These are phyloP conservation scores for Chiroxiphia lanceolata DNA, from an alignment of 2,797 vertebrate genomes.

Conservation along the genomic window DNA sequence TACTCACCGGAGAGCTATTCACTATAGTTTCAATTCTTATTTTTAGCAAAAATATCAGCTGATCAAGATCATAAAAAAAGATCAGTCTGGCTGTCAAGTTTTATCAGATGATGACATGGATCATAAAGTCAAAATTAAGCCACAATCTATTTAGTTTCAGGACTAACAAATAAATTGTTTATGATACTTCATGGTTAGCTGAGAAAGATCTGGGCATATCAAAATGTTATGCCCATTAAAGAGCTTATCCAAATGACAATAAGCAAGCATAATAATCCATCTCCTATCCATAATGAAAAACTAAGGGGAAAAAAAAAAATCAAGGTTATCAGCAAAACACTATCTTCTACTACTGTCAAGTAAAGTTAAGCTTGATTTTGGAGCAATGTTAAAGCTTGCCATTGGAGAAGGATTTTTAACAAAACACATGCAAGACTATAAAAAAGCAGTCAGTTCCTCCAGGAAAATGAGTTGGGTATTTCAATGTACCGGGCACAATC, in stretches of 20 bases:
- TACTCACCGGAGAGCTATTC: constrained; percentile 8
- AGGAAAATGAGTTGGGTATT: constrained; percentile 13
- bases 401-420: background rate
- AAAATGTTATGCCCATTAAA: constrained; percentile 31
- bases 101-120: constrained; percentile 44
- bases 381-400: background rate
- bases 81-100: constrained; percentile 24
- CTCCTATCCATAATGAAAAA: constrained; percentile 2
- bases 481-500: constrained; percentile 33
- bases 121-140: constrained; percentile 50
- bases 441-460: constrained; percentile 5
- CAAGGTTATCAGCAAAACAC: background rate
- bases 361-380: constrained; percentile 5
- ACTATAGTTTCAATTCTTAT: background rate
- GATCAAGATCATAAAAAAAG: constrained; percentile 24
- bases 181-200: constrained; percentile 12
- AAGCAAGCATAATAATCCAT: constrained; percentile 20
- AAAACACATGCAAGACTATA: background rate
- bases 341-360: background rate
- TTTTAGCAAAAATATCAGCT: constrained; percentile 51
- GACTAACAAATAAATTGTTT: constrained; percentile 44
- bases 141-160: constrained; percentile 34
- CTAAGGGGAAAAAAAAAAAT: background rate
- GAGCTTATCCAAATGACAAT: constrained; percentile 8
- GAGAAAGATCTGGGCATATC: constrained; percentile 23